Evolutionary conservation across 2,797 vertebrate species (phyloP), one percentile per base, ranked within the genome.

Genomic region (Arctocebus calabarensis): DNA sequence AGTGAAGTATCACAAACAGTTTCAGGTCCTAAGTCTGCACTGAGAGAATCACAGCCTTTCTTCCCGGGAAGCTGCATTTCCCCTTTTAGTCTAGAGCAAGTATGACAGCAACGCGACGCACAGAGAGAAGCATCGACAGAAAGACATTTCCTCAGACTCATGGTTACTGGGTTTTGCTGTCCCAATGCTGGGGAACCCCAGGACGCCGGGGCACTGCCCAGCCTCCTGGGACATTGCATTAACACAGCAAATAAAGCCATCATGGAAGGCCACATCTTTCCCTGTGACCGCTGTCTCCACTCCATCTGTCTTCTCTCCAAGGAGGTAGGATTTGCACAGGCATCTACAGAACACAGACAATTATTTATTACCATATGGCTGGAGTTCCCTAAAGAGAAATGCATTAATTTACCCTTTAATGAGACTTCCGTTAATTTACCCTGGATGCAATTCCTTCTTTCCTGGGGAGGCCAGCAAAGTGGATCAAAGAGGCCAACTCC

Each of bases 241-340:
- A 57, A 48, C 66, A 68, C 19, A 95, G 86, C 83, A 94, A 94
- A 75, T 32, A 87, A 85, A 75, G 84, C 77, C 23, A n/a, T 27
- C 43, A 19, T 0, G 1, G 23, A 92, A 74, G 59, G 73, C 27
- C 68, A 37, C 32, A 1, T 13, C 22, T 32, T 75, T 61, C n/a
- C 45, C 90, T 0, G 29, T 61, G 83, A 22, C 37, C 61, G 34
- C 78, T 32, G 55, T 34, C 34, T 70, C 55, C 22, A 25, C 22
- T 92, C 82, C 75, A 37, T 97, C 75, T 61, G 55, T 66, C 10
- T 77, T 37, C 84, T 84, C 74, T 94, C 86, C 83, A 66, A 87
- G 84, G 95, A 95, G 90, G 94, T 90, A 96, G 95, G 78, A 88
- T n/a, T 83, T 52, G 52, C 19, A 74, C 79, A 95, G 71, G 43